Base-by-base conservation (phyloP, 2,113 vertebrate species). In the Emberiza fucata region DNA sequence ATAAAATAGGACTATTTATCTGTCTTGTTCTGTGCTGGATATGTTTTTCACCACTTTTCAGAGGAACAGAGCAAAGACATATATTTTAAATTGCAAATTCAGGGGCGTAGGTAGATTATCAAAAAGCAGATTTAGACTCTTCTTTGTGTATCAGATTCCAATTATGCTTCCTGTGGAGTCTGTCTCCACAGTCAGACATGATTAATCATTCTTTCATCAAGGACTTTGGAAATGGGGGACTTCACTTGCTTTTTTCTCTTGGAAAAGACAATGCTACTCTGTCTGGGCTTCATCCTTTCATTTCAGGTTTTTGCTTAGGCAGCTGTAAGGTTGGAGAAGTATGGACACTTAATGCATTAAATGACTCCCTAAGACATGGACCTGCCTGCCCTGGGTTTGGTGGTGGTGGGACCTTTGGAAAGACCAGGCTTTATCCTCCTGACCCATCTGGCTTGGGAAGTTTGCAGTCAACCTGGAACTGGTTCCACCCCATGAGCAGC, bases 351-450 rank as follows among this genome's bases (percentile, higher is more conserved):
- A 40, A 48, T 3, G 12, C 35, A 39, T 51, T 37, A 25, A 79
- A 53, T 45, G 17, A 9, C 10, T 61, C 51, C 51, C 23, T 14
- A 5, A 86, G 40, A 35, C 4, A 29, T 1, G 16, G 7, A 2
- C 0, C 14, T 77, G 66, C 31, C 37, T 4, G 0, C 35, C 4
- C 11, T 22, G 56, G 24, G 9, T 53, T 64, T 2, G 9, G 27
- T n/a, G 37, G 18, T 7, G 3, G 19, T n/a, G 42, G 12, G 42
- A 56, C n/a, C 48, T 84, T 76, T 39, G 31, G 13, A 22, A 95
- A 51, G 23, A 68, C 19, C 51, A 71, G 51, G 39, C 42, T 28
- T 77, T 66, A 7, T 40, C 63, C 33, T 61, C 17, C 6, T 88
- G 60, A 48, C 51, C 54, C 47, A 33, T 63, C 44, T 60, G 54